These are phyloP conservation scores for Lobophora halterata DNA, from an alignment of 2,888 invertebrate species.

Conservation along the genomic window DNA sequence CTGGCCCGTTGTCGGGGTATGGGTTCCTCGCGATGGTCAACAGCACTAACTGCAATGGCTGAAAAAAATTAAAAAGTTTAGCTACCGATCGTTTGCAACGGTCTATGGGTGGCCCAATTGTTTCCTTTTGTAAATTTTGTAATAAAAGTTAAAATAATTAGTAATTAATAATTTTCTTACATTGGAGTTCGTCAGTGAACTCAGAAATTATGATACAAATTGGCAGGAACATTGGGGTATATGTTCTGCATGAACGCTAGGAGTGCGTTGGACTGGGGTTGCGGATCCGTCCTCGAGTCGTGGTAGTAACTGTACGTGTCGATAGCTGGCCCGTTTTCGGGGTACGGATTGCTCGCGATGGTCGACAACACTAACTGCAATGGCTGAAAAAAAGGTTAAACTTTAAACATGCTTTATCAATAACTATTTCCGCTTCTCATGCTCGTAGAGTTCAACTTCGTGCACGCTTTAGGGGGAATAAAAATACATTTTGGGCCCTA, in stretches of 20 bases:
- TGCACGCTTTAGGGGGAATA: too few relatives aligned
- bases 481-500: too few relatives aligned
- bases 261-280: background rate
- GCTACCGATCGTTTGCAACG: too few relatives aligned
- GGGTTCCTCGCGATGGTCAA: slow-evolving; percentile 13
- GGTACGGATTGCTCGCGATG: slow-evolving; percentile 19
- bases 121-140: too few relatives aligned
- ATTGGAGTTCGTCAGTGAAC: too few relatives aligned
- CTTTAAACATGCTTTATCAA: too few relatives aligned
- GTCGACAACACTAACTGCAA: slow-evolving; percentile 17
- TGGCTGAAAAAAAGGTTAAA: background rate
- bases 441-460: too few relatives aligned
- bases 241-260: slow-evolving; percentile 7
- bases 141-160: too few relatives aligned
- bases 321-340: background rate
- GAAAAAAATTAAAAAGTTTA: background rate
- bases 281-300: background rate
- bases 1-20: slow-evolving; percentile 6
- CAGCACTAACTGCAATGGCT: slow-evolving; percentile 18
- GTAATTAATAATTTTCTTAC: too few relatives aligned
- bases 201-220: too few relatives aligned
- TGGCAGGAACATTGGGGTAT: slow-evolving; percentile 13
- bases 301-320: slow-evolving; percentile 16
- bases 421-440: too few relatives aligned
- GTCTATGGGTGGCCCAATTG: too few relatives aligned